phyloP scores from a whole-genome alignment of 2,888 invertebrate genomes.

The Therioaphis trifolii region DNA sequence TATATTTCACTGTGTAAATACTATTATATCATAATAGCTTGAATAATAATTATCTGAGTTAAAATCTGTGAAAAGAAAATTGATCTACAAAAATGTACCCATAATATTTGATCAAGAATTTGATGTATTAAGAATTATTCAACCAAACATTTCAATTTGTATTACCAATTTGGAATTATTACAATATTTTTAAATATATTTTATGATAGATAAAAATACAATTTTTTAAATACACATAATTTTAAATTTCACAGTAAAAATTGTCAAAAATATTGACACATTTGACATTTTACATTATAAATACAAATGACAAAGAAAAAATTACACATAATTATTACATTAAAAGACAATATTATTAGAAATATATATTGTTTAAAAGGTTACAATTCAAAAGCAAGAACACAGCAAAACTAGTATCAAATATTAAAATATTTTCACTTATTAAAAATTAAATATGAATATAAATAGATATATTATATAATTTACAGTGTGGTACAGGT shows the following conservation, averaged over 20 bases:
- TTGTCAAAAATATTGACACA: conserved; percentile 31
- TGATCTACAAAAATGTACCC: too few species aligned
- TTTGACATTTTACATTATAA: not conserved
- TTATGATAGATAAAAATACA: conserved; percentile 37
- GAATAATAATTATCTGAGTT: too few species aligned
- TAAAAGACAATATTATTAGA: conserved; percentile 20
- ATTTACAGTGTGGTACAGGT: conserved; percentile 4
- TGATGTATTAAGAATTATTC: too few species aligned
- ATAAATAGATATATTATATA: conserved; percentile 15
- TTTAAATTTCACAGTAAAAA: conserved; percentile 26
- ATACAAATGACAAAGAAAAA: conserved; percentile 37
- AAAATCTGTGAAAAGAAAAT: too few species aligned
- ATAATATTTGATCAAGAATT: too few species aligned
- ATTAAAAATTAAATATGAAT: conserved; percentile 15
- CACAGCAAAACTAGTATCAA: conserved; percentile 43
- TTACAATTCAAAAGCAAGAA: conserved; percentile 46
- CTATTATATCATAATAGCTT: too few species aligned
- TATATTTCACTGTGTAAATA: too few species aligned
- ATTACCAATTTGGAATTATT: too few species aligned
- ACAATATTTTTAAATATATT: not conserved
- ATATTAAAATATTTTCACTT: conserved; percentile 41
- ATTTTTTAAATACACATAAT: not conserved
- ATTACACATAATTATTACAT: conserved; percentile 7
- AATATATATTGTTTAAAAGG: conserved; percentile 5
- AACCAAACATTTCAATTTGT: too few species aligned